Evolutionary conservation across 2,113 vertebrate genomes (phyloP).

Genomic region (Salvator merianae): DNA sequence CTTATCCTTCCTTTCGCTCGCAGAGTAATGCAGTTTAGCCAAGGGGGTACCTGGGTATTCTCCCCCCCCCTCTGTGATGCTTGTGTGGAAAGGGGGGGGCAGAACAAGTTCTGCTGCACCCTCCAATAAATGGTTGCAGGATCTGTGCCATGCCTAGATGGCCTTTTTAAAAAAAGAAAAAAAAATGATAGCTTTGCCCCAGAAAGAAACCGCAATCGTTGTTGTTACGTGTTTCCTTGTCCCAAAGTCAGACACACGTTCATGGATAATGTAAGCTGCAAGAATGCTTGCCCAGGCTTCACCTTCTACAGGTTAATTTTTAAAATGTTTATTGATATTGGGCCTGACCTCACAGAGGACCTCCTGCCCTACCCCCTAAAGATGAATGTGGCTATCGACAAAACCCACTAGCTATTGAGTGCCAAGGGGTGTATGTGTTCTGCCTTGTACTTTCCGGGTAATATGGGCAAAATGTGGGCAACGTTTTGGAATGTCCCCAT

Average conservation of each 20-base stretch:
- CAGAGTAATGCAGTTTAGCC: not conserved
- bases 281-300: not conserved
- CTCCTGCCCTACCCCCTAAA: not conserved
- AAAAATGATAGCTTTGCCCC: not conserved
- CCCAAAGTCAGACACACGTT: not conserved
- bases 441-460: constrained; percentile 44
- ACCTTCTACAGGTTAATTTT: too few species aligned
- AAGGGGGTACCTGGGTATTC: too few species aligned
- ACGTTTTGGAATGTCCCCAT: constrained; percentile 47
- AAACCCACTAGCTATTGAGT: constrained; percentile 1
- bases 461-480: constrained; percentile 31
- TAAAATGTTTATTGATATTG: not conserved
- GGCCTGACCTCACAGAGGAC: not conserved
- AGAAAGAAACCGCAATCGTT: not conserved
- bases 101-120: not conserved
- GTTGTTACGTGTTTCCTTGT: not conserved
- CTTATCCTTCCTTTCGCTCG: not conserved
- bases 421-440: constrained; percentile 20
- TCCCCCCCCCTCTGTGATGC: too few species aligned
- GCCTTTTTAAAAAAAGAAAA: not conserved
- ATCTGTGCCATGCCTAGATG: not conserved
- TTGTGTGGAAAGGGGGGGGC: too few species aligned
- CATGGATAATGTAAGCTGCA: not conserved
- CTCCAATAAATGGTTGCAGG: not conserved
- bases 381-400: not conserved